phyloP scores from a whole-genome alignment of 2,113 vertebrate genomes.

The Xyrauchen texanus region DNA sequence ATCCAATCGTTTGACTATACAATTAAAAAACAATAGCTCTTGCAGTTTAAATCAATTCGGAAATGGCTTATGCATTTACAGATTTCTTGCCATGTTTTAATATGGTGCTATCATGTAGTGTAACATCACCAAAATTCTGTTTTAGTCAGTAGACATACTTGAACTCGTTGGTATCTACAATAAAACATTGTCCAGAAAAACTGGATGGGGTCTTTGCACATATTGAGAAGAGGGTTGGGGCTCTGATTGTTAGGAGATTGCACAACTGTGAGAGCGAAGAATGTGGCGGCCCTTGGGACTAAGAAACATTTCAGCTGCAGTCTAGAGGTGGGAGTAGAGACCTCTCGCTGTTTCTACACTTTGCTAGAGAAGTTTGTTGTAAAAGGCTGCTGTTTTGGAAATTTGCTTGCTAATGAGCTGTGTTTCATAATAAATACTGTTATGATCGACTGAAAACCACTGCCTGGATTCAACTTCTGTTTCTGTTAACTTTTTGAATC shows the following conservation, averaged over 20 bases:
- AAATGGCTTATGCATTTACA: too few relatives aligned
- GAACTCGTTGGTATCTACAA: constrained; percentile 51
- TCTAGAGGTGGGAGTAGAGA: constrained; percentile 54
- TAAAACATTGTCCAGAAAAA: constrained; percentile 67
- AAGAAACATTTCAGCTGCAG: constrained; percentile 69
- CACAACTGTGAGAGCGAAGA: constrained; percentile 71
- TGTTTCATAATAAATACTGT: neutral
- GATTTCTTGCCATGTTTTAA: neutral
- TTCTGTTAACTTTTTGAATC: neutral
- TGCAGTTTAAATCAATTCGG: too few relatives aligned
- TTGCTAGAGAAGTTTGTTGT: constrained; percentile 11
- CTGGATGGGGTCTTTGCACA: constrained; percentile 58
- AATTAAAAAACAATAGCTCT: too few relatives aligned
- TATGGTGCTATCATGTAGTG: neutral
- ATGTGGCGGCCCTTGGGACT: constrained; percentile 70
- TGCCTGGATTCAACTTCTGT: neutral
- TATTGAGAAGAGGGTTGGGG: constrained; percentile 52
- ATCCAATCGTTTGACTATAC: too few relatives aligned
- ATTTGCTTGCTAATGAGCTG: neutral
- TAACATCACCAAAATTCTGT: too few relatives aligned
- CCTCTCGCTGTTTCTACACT: constrained; percentile 43
- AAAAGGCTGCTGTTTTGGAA: neutral
- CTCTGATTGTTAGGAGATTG: constrained; percentile 58
- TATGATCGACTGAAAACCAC: neutral
- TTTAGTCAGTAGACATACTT: too few relatives aligned